Percentiles rank a stretch among this genome's conserved stretches.
Evolutionary conservation across 2,797 vertebrate genomes (phyloP).

Genomic region (Lepus townsendii): DNA sequence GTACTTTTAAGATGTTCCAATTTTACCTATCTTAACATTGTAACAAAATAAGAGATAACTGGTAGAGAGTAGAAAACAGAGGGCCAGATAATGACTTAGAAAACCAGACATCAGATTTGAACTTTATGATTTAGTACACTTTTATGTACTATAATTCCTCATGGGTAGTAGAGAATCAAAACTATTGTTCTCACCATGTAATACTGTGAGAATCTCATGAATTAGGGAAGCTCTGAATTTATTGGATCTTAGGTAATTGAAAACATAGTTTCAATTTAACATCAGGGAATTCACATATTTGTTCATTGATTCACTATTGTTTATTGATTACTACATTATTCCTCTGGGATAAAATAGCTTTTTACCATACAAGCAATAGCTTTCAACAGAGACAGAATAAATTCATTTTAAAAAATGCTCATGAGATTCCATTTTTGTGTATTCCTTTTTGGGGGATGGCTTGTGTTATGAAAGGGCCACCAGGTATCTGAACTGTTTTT

Average conservation of each 20-base stretch:
- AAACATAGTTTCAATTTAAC: background rate
- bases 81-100: background rate
- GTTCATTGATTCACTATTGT: background rate
- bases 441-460: background rate
- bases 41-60: background rate
- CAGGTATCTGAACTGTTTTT: background rate
- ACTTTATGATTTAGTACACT: background rate
- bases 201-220: background rate
- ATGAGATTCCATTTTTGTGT: background rate
- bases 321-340: conserved; percentile 10
- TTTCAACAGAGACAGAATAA: background rate
- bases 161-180: background rate
- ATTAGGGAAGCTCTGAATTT: conserved; percentile 6
- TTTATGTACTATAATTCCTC: background rate
- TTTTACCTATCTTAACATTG: background rate
- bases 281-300: background rate
- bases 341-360: background rate
- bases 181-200: background rate
- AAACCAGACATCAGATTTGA: background rate
- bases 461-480: background rate
- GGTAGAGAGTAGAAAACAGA: background rate
- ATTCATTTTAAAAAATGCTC: conserved; percentile 29
- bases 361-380: conserved; percentile 6
- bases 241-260: background rate
- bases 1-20: background rate